Conservation (phyloP, 2,888 invertebrate species). For the Pyrocoelia pectoralis region DNA sequence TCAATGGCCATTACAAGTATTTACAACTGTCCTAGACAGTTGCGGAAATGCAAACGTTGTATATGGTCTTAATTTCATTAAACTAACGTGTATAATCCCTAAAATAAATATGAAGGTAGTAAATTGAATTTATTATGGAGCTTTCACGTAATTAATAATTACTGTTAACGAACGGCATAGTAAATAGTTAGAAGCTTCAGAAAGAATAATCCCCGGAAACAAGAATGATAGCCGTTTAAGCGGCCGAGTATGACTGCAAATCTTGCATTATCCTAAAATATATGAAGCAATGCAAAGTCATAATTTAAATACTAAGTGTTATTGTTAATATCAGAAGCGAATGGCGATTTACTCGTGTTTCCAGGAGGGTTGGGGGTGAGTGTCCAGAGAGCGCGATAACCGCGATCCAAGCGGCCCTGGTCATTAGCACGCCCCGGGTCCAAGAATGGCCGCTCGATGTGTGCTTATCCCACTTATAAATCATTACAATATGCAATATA, state of each 20-base stretch:
- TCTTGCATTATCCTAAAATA: conserved; percentile 61
- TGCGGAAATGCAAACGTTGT: too few species aligned
- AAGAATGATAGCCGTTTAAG: conserved; percentile 30
- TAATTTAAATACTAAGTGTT: conserved; percentile 63
- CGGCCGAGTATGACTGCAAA: conserved; percentile 51
- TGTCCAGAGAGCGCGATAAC: conserved; percentile 50
- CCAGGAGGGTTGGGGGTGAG: conserved; percentile 42
- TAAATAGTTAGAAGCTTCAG: conserved; percentile 1
- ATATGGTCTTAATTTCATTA: too few species aligned
- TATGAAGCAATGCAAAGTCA: conserved; percentile 61
- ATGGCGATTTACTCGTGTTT: conserved; percentile 54
- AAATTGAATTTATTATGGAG: neutral
- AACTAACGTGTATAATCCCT: neutral
- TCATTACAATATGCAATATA: conserved; percentile 64
- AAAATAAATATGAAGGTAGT: neutral
- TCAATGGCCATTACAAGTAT: too few species aligned
- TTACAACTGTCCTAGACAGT: too few species aligned
- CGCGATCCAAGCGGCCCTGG: conserved; percentile 60
- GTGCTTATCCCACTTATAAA: conserved; percentile 62
- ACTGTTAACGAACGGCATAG: neutral
- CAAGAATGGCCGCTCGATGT: conserved; percentile 60
- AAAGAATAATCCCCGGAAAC: conserved; percentile 8
- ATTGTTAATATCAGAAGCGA: conserved; percentile 61
- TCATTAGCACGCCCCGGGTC: conserved; percentile 62
- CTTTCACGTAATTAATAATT: neutral